Conservation (phyloP, 2,888 invertebrate species). For the Brenthis ino region DNA sequence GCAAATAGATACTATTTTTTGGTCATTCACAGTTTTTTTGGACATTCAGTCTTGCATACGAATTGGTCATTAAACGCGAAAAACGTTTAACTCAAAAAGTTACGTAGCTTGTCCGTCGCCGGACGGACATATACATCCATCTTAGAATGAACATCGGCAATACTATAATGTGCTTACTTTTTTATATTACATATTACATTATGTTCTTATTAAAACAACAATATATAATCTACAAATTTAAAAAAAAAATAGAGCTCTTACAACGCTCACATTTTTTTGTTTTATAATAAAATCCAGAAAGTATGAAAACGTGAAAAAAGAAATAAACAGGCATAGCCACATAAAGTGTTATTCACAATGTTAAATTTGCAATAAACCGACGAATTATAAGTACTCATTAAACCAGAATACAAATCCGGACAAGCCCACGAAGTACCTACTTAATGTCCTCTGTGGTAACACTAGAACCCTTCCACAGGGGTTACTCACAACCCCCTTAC, state of each 20-base stretch:
- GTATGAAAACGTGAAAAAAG: too few relatives aligned
- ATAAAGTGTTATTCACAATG: too few relatives aligned
- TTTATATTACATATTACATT: too few relatives aligned
- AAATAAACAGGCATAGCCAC: too few relatives aligned
- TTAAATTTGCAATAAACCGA: too few relatives aligned
- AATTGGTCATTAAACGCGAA: conserved; percentile 9
- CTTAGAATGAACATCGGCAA: background rate
- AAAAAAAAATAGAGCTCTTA: too few relatives aligned
- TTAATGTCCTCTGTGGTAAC: conserved; percentile 3
- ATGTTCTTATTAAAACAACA: too few relatives aligned
- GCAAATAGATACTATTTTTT: background rate
- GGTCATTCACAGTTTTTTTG: background rate
- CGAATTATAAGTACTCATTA: too few relatives aligned
- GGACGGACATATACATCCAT: conserved; percentile 10
- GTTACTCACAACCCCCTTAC: background rate
- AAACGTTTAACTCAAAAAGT: conserved; percentile 6
- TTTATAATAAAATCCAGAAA: too few relatives aligned
- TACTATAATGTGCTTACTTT: background rate
- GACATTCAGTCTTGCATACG: conserved; percentile 3
- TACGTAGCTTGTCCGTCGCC: conserved; percentile 1
- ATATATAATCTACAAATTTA: too few relatives aligned
- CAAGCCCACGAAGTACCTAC: background rate
- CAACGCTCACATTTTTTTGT: too few relatives aligned
- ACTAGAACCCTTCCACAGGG: conserved; percentile 2
- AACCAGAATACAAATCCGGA: too few relatives aligned